Evolutionary conservation across 2,113 vertebrate species (phyloP).

Genomic region (rabbit (Oryctolagus cuniculus)): mOryCun1.1 NC_091448.1:62472001-62472500

Average conservation of each 20-base stretch:
- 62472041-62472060: no score
- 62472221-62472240: no score
- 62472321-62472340: not conserved
- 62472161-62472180: no score
- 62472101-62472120: no score
- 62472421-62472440: not conserved
- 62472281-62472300: no score
- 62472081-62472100: no score
- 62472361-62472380: not conserved
- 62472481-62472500: conserved; percentile 52
- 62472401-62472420: not conserved
- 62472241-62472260: not conserved
- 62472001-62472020: no score
- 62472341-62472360: no score
- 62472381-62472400: not conserved
- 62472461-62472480: conserved; percentile 16
- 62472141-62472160: no score
- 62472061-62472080: no score
- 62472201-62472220: not conserved
- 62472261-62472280: not conserved
- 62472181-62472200: not conserved
- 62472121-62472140: no score
- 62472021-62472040: no score
- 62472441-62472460: not conserved
- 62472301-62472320: not conserved